Evolutionary conservation across 2,113 vertebrate genomes (phyloP).

Genomic region (Poicephalus gulielmi): DNA sequence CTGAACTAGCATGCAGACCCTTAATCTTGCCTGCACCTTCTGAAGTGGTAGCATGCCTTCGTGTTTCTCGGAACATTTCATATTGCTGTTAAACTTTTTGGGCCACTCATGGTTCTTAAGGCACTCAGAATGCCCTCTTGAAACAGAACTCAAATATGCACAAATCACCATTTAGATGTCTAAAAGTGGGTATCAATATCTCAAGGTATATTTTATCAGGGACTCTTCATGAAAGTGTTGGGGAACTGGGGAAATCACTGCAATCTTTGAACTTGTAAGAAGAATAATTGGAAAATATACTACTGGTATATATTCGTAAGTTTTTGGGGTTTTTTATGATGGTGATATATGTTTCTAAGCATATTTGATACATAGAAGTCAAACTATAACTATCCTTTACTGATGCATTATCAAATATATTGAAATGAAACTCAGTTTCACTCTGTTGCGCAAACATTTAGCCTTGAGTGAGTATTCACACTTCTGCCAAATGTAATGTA

Average conservation of each 20-base stretch:
- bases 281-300: background rate
- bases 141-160: background rate
- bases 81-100: background rate
- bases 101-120: fast-evolving
- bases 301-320: background rate
- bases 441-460: background rate
- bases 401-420: background rate
- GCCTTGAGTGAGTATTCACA: background rate
- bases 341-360: background rate
- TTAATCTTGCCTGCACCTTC: background rate
- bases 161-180: background rate
- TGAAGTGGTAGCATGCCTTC: background rate
- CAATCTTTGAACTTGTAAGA: background rate
- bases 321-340: background rate
- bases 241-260: background rate
- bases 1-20: background rate
- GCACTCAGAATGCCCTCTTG: background rate
- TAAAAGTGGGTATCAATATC: background rate
- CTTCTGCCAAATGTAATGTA: background rate
- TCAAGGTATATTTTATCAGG: background rate
- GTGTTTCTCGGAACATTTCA: background rate
- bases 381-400: background rate
- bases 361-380: background rate
- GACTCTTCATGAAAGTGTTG: background rate
- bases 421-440: background rate